Conservation (phyloP, 2,113 vertebrate species). For the Psephotus haematonotus region DNA sequence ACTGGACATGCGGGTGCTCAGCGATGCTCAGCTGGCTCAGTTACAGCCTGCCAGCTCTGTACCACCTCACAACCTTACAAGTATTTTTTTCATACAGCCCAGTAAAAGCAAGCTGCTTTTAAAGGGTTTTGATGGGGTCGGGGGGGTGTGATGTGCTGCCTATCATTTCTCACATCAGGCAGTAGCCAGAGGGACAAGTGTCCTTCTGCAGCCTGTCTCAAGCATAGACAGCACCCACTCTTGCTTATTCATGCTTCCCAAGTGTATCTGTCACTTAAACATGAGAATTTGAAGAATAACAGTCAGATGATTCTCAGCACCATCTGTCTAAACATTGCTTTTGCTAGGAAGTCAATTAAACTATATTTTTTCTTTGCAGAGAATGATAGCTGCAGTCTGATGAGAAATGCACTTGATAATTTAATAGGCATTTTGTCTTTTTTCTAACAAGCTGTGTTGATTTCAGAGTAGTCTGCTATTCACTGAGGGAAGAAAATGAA, state of each 20-base stretch:
- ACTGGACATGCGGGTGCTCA: neutral
- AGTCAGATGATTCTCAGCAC: neutral
- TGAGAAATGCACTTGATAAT: constrained; percentile 46
- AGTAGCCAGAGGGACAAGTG: accelerated
- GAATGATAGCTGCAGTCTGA: neutral
- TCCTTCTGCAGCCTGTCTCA: neutral
- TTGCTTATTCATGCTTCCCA: neutral
- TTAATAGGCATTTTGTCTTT: constrained; percentile 60
- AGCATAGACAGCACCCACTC: accelerated
- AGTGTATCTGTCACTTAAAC: neutral
- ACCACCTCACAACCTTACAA: neutral
- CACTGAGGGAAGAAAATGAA: constrained; percentile 5
- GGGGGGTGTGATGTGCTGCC: neutral
- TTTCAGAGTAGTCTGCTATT: constrained; percentile 37
- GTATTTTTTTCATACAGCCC: neutral
- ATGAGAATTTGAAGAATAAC: neutral
- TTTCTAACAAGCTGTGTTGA: constrained; percentile 57
- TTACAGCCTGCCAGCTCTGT: neutral
- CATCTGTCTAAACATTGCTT: constrained; percentile 46
- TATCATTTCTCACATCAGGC: accelerated
- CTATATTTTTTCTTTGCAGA: neutral
- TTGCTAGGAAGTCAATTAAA: constrained; percentile 43
- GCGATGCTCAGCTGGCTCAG: neutral
- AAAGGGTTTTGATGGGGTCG: neutral
- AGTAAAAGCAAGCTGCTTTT: neutral